Base-by-base conservation (phyloP, 2,797 vertebrate genomes). In the Notolabrus celidotus region DNA sequence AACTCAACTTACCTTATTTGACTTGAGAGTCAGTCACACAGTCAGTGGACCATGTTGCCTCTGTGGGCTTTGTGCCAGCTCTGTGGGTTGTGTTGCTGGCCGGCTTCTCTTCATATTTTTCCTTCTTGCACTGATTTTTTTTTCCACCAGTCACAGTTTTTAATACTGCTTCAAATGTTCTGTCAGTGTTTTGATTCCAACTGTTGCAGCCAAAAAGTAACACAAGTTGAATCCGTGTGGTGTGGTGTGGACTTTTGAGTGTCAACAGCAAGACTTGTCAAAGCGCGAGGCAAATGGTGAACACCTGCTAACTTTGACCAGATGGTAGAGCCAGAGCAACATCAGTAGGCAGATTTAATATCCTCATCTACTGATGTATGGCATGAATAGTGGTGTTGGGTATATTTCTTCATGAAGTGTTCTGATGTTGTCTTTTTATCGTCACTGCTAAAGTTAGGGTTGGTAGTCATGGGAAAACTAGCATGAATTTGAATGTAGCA, bases 71-170 rank as follows among this genome's bases (percentile, higher is more conserved):
- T 33, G 8, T 47, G 39, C 41, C 42, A 38, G 56, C 56, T 42
- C 42, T 49, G 42, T 14, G 43, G 43, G 43, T 17, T 56, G 45
- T 16, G 20, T 16, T 38, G 10, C 45, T 34, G 33, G 17, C 33
- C 31, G 7, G 19, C n/a, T 29, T 47, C 47, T 16, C 19, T 15
- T 59, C 9, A 51, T 27, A 36, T 38, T 51, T 74, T 17, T 20
- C 7, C 39, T 19, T 19, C 1, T 49, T 10, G 22, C 14, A 23
- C 34, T 42, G 17, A 34, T 34, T 41, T 41, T 9, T 57, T 46
- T 41, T 9, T 57, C 46, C 15, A 19, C 25, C 47, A 12, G 14
- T 63, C 71, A 38, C 23, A 20, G 31, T 43, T 54, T 52, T 38
- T 45, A 31, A 46, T 39, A 19, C 27, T 36, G 33, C 19, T 25